Evolutionary conservation across 2,888 invertebrate species (phyloP), one percentile per base, ranked within the genome.

Genomic region (Hirtodrosophila histrioides): DNA sequence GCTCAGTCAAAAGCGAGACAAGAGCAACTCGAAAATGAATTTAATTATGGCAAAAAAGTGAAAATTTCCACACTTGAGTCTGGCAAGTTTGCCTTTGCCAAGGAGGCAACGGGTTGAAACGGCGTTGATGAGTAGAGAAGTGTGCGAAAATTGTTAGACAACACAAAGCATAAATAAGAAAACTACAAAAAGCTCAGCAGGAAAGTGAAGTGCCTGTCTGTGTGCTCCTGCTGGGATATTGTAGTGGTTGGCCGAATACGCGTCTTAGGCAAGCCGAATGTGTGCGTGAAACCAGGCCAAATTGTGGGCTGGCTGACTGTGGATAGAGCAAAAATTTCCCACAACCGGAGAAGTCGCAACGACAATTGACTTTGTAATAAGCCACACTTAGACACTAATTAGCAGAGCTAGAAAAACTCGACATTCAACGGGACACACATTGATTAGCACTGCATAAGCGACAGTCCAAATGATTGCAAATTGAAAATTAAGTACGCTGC

Each of bases 21-120:
- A 69, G 66, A 69, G 66, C 61, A 80, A 83, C 80, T 74, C 75
- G 57, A 81, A 88, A 78, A 90, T 80, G 77, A 88, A 88, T 89
- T 88, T 88, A 88, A 89, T 90, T 89, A 89, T 81, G 79, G 73
- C 73, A 79, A 79, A 87, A 89, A 88, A 88, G 88, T 88, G 88
- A 88, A 88, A 90, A 85, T 86, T 84, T 84, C 78, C 78, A 89
- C 88, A 88, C 90, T 88, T 80, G 71, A 81, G 78, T 86, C 86
- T 78, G 75, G 49, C 68, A 88, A 87, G 76, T 89, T 88, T 88
- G 37, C 74, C 69, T 63, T 65, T 67, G 45, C 65, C 33, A 50
- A 35, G 17, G 27, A 44, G 10, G 0, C 35, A 29, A 44, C 11
- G 11, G 36, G 50, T 4, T 9, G 29, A 37, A 51, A 37, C 63